A percentile compares a stretch with the other conserved stretches of the same genome.
These are phyloP conservation scores for Haemorhous mexicanus DNA, from an alignment of 2,113 vertebrate species.

Conservation along the genomic window DNA sequence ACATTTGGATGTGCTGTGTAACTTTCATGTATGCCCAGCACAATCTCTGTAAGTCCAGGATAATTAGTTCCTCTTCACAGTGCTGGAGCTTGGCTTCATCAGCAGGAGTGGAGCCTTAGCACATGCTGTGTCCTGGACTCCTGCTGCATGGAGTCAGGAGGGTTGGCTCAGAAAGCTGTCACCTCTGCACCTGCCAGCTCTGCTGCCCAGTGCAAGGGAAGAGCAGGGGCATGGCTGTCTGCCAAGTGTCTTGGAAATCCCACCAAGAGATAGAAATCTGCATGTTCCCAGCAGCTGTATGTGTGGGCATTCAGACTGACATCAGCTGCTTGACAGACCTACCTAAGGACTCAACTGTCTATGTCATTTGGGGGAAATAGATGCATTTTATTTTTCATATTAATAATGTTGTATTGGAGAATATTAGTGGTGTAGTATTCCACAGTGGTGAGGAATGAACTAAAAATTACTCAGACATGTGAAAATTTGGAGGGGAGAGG, in stretches of 20 bases:
- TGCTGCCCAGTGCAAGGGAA: not conserved
- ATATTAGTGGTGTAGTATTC: not conserved
- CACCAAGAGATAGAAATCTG: not conserved
- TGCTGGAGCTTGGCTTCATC: not conserved
- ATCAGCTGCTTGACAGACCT: not conserved
- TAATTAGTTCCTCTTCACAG: not conserved
- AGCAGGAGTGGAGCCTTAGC: not conserved
- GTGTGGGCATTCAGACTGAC: not conserved
- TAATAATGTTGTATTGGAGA: not conserved
- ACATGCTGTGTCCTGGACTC: rapidly evolving
- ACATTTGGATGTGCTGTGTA: not conserved
- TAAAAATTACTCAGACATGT: not conserved
- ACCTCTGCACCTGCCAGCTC: not conserved
- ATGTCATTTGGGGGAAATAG: not conserved
- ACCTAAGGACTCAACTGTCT: not conserved
- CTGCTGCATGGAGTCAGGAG: not conserved
- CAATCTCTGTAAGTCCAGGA: not conserved
- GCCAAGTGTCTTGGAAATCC: not conserved
- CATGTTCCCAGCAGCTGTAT: not conserved
- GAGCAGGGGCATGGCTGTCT: not conserved
- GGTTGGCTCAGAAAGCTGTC: not conserved
- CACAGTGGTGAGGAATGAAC: not conserved
- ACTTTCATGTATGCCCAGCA: not conserved
- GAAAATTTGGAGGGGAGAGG: not conserved
- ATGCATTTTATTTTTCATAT: not conserved